Percentiles rank a stretch among this genome's conserved stretches.
Evolutionary conservation across 1,140 invertebrate species (phyloP).

Genomic region (Thereuonema tuberculata): DNA sequence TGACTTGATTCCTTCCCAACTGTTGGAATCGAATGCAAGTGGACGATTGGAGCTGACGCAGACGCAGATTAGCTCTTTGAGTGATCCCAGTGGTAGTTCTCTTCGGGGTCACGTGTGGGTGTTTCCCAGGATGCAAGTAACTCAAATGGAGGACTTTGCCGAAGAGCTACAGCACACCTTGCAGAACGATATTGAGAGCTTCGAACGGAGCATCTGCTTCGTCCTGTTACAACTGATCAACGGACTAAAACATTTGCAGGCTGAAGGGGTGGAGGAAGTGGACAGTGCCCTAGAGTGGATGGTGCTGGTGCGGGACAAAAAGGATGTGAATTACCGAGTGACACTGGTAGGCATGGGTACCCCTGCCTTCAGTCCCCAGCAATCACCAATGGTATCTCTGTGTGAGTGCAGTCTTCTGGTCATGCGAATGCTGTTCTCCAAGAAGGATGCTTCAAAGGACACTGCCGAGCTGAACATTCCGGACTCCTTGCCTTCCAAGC

Average conservation of each 20-base stretch:
- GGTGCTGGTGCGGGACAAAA: constrained; percentile 32
- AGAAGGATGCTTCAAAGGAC: constrained; percentile 6
- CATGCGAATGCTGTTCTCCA: constrained; percentile 47
- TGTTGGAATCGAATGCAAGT: too few species aligned
- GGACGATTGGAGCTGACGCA: too few species aligned
- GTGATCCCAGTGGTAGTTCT: too few species aligned
- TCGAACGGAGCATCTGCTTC: constrained; percentile 42
- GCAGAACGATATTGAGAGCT: constrained; percentile 5
- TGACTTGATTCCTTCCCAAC: constrained; percentile 49
- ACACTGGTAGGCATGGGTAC: neutral
- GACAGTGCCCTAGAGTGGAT: constrained; percentile 46
- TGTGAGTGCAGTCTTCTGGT: constrained; percentile 62
- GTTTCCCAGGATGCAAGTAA: constrained; percentile 47
- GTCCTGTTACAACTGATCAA: constrained; percentile 64
- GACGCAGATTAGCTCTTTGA: too few species aligned
- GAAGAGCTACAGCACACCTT: neutral
- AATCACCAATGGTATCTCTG: neutral
- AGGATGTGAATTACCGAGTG: neutral
- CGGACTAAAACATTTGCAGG: constrained; percentile 64
- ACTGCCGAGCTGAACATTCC: constrained; percentile 18
- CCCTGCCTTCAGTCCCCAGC: neutral
- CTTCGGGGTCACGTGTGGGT: constrained; percentile 39
- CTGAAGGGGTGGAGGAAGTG: constrained; percentile 62
- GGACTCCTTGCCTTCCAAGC: constrained; percentile 14
- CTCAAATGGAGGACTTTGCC: neutral